A percentile compares a stretch with the other conserved stretches of the same genome.
These are phyloP conservation scores for Byasa hedistus DNA, from an alignment of 2,888 invertebrate genomes.

Conservation along the genomic window DNA sequence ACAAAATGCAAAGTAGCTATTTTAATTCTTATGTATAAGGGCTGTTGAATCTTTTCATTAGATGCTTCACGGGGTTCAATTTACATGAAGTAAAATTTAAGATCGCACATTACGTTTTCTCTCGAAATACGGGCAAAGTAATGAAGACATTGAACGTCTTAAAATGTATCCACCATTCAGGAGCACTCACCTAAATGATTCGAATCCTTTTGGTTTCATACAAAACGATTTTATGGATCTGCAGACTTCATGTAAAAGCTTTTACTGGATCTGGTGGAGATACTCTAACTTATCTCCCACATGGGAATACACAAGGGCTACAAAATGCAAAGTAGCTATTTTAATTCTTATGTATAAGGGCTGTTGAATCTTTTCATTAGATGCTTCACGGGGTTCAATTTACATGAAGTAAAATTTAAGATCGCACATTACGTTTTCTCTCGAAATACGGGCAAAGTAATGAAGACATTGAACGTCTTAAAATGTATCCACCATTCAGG, in stretches of 20 bases:
- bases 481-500: not conserved
- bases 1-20: too few species aligned
- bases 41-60: not conserved
- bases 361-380: not conserved
- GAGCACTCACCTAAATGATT: conserved; percentile 10
- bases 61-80: not conserved
- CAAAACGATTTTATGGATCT: not conserved
- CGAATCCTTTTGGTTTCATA: not conserved
- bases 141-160: not conserved
- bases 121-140: not conserved
- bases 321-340: too few species aligned
- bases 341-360: not conserved
- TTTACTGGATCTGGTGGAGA: not conserved
- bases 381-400: not conserved
- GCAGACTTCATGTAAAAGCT: not conserved
- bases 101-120: too few species aligned
- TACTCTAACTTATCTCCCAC: too few species aligned
- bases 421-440: not conserved
- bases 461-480: not conserved
- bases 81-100: not conserved
- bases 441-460: not conserved
- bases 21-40: not conserved
- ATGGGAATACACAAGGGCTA: too few species aligned
- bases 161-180: not conserved
- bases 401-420: not conserved